A percentile compares a stretch with the other conserved stretches of the same genome.
These are phyloP conservation scores for Calameuta pallipes DNA, from an alignment of 2,888 invertebrate genomes.

Conservation along the genomic window DNA sequence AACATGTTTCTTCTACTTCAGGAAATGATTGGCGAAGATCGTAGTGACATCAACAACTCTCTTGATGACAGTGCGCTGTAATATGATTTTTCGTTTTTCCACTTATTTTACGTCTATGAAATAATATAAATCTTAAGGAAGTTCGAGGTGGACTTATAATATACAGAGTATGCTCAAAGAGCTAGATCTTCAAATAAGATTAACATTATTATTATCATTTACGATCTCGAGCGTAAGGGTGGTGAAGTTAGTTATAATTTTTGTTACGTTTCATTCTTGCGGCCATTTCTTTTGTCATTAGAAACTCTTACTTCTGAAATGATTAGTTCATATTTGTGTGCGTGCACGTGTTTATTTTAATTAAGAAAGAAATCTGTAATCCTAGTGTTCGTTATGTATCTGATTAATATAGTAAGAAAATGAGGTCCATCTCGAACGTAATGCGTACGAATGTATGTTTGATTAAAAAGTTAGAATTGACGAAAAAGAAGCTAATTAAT, in stretches of 20 bases:
- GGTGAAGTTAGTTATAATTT: background rate
- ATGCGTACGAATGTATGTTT: background rate
- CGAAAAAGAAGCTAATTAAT: slow-evolving; percentile 7
- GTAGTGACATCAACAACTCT: slow-evolving; percentile 59
- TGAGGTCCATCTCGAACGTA: background rate
- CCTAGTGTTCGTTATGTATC: background rate
- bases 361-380: background rate
- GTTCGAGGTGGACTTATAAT: background rate
- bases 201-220: background rate
- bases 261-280: background rate
- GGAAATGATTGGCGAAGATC: slow-evolving; percentile 75
- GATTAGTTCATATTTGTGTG: background rate
- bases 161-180: background rate
- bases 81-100: slow-evolving; percentile 18
- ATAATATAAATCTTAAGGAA: background rate
- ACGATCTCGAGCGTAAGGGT: background rate
- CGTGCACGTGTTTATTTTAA: background rate
- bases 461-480: background rate
- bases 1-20: slow-evolving; percentile 57
- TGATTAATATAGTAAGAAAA: background rate
- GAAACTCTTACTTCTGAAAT: background rate
- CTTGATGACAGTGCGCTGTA: slow-evolving; percentile 56
- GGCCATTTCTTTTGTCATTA: background rate
- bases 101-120: background rate
- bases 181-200: background rate